Evolutionary conservation across 2,797 vertebrate species (phyloP).

Genomic region (Okamejei kenojei): DNA sequence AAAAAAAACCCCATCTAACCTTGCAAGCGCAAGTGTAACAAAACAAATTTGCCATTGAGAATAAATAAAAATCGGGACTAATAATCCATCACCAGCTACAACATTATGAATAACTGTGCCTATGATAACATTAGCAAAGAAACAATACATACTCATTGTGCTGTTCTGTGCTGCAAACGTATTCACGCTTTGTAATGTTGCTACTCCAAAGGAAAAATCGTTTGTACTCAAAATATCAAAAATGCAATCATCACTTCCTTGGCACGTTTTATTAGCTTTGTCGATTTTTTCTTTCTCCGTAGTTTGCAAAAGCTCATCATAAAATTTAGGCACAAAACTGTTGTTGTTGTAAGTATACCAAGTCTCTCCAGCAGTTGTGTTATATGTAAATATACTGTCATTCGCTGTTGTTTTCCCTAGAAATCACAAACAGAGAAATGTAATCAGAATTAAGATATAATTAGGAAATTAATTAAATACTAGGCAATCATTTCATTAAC

Average conservation of each 20-base stretch:
- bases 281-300: constrained; percentile 24
- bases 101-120: background rate
- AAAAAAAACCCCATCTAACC: background rate
- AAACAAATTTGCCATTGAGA: background rate
- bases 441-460: background rate
- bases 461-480: background rate
- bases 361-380: constrained; percentile 38
- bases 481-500: background rate
- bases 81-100: background rate
- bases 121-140: background rate
- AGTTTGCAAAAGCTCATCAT: constrained; percentile 41
- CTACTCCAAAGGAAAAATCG: constrained; percentile 40
- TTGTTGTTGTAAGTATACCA: constrained; percentile 45
- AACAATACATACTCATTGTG: constrained; percentile 43
- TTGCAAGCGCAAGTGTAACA: background rate
- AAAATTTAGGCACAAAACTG: constrained; percentile 44
- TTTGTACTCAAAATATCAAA: constrained; percentile 44
- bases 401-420: constrained; percentile 42
- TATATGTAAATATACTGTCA: constrained; percentile 41
- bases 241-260: constrained; percentile 44
- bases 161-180: constrained; percentile 38
- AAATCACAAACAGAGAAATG: background rate
- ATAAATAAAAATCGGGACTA: background rate
- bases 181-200: constrained; percentile 34
- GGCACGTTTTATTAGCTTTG: constrained; percentile 42